Base-by-base conservation (phyloP, 2,113 vertebrate species). In the Chrysemys picta region DNA sequence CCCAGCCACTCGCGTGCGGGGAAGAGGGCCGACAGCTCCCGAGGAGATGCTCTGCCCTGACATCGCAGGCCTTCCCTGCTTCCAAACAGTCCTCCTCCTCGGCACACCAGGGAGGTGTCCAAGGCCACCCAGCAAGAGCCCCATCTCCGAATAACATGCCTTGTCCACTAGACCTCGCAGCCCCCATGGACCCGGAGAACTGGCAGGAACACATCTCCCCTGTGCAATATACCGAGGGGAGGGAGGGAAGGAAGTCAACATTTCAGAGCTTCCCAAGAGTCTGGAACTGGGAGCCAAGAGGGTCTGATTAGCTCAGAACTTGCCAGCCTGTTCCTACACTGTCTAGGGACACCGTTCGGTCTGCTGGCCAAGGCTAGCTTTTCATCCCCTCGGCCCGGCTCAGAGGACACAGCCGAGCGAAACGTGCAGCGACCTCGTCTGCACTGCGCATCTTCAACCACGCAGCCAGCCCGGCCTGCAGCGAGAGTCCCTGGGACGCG, bases 141-240 rank as follows among this genome's bases (percentile, higher is more conserved):
- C 49, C 49, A 14, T 14, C 11, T 38, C 80, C 10, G 9, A 42
- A 42, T 17, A 25, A 12, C 10, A 22, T 10, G 49, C n/a, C 50
- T 54, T 38, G 52, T 52, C 80, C 52, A 27, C 12, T 4, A 16
- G 38, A 5, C 52, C 80, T 4, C 6, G 7, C 5, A 56, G 53
- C 35, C 24, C 53, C 80, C 35, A 25, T 10, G 9, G n/a, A 80
- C 22, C 22, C 54, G 12, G 22, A 56, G 54, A 56, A 56, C 5
- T 9, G 8, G 54, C 54, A 8, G 56, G 57, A 13, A 29, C 53
- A 22, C 57, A 31, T 31, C 57, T 29, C 59, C 59, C 65, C 13
- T 1, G 35, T 6, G 7, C 9, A 57, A 59, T 5, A 12, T 11
- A 29, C 57, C 2, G 7, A 2, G 19, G 31, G 7, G 17, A 69